Base-by-base conservation (phyloP, 2,888 invertebrate species). In the Drosophila merina region DNA sequence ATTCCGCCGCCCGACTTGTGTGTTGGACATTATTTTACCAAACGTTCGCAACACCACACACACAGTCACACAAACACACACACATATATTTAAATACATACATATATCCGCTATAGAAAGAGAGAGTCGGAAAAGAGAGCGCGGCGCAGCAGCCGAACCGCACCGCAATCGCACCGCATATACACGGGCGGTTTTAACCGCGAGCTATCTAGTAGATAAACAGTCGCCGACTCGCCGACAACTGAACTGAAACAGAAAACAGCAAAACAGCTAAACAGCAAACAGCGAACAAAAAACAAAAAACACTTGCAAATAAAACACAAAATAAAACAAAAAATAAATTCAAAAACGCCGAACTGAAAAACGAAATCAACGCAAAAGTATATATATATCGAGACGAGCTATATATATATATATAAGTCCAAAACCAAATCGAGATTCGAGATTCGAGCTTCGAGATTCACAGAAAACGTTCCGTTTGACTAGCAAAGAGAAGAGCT, bases 1-100 rank as follows among this genome's bases (percentile, higher is more conserved):
- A 91, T 90, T 91, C 91, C 89, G 89, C 86, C 90, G 91, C 89
- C 89, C 88, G 90, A 91, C 44, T 90, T 88, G 90, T 88, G 90
- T 89, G 90, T 36, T 89, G 90, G 91, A 91, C 91, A 91, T 89
- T 91, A 88, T 89, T 91, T 90, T 86, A 86, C 88, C 86, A 89
- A 89, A 86, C 90, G 90, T 88, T 87, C 90, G 87, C 87, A 83
- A 71, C 77, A 77, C 72, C 79, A 79, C 77, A 88, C 75, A 77
- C 54, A 67, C 62, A 60, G 60, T 71, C 30, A 30, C 57, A 42
- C 20, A 50, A 30, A 33, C 33, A 36, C 36, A 36, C 36, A n/a
- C 36, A 36, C 36, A 36, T 5, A 36, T 12, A n/a, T 12, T n/a
- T 12, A 36, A n/a, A 36, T 36, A 36, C n/a, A 36, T n/a, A 36